These are phyloP conservation scores for Morpho deidamia DNA, from an alignment of 2,888 invertebrate genomes.

Conservation along the genomic window DNA sequence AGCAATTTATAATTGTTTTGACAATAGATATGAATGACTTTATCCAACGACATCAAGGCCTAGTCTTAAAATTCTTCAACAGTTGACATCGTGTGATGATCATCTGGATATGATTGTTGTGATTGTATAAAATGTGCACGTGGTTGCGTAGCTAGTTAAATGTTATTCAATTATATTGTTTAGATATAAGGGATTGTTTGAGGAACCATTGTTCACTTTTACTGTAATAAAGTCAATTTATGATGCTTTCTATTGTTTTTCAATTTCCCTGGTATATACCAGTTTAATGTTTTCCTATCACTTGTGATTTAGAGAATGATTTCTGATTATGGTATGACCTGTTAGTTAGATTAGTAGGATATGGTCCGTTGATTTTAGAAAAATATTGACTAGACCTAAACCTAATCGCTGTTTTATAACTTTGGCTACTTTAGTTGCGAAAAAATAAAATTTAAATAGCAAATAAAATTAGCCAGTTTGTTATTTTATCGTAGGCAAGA, in stretches of 20 bases:
- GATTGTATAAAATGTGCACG: conserved; percentile 49
- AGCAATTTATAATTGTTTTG: conserved; percentile 23
- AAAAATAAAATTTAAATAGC: no score
- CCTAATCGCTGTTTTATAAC: no score
- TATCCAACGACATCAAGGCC: conserved; percentile 28
- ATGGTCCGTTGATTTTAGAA: no score
- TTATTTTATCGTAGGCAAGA: no score
- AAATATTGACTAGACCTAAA: no score
- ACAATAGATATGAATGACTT: conserved; percentile 19
- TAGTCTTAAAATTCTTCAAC: conserved; percentile 31
- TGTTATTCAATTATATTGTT: conserved; percentile 54
- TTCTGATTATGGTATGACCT: no score
- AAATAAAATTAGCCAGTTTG: no score
- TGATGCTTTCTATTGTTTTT: conserved; percentile 2
- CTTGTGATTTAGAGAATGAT: no score
- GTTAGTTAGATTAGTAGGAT: no score
- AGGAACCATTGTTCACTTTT: conserved; percentile 72
- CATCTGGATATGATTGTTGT: conserved; percentile 52
- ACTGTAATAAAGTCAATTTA: conserved; percentile 34
- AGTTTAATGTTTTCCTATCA: no score
- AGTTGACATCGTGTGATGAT: conserved; percentile 32
- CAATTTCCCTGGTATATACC: neutral
- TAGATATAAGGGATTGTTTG: conserved; percentile 54
- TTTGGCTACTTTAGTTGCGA: no score
- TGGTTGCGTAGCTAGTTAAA: conserved; percentile 50